Base-by-base conservation (phyloP, 1,140 invertebrate species). In the Drosophila serrata region DNA sequence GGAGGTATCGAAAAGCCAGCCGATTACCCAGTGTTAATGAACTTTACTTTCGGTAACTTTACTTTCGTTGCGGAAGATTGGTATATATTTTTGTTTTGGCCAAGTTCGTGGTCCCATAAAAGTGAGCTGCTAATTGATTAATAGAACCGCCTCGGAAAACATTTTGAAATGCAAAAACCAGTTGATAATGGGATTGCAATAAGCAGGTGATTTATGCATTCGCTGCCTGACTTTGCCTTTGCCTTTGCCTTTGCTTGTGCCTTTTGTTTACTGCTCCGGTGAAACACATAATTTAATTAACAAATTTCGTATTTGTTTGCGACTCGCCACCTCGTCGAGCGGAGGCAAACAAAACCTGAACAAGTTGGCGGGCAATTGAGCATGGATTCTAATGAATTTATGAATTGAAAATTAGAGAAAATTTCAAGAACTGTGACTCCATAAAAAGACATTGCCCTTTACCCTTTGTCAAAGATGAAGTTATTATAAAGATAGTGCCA, bases 1-100 rank as follows among this genome's bases (percentile, higher is more conserved):
- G n/a, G 31, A 35, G 42, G 24, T 15, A 58, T 58, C 46, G 39
- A 73, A 6, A 17, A 9, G 27, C 35, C 17, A 42, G 35, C 31
- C 35, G 31, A 55, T 55, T 31, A 19, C 63, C 37, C 27, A 40
- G 76, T 76, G 84, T 86, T 88, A 88, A 73, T 79, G 80, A 86
- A 88, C 82, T 86, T 78, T 88, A 42, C 65, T 53, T 37, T 73
- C 56, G 29, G 42, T n/a, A 56, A 51, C 43, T 82, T 79, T 19
- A 82, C 67, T 85, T 81, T 81, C 61, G 35, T 55, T 56, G 22
- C n/a, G 29, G 61, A 58, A 46, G 53, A 49, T 49, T 4, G 51
- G 27, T 51, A 22, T 53, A 22, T 46, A 24, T 62, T 33, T n/a
- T n/a, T 24, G 24, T 33, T 61, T 49, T 17, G 37, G 27, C 13